A percentile compares a stretch with the other conserved stretches of the same genome.
phyloP scores from a whole-genome alignment of 2,888 invertebrate genomes.

The Coenonympha arcania region DNA sequence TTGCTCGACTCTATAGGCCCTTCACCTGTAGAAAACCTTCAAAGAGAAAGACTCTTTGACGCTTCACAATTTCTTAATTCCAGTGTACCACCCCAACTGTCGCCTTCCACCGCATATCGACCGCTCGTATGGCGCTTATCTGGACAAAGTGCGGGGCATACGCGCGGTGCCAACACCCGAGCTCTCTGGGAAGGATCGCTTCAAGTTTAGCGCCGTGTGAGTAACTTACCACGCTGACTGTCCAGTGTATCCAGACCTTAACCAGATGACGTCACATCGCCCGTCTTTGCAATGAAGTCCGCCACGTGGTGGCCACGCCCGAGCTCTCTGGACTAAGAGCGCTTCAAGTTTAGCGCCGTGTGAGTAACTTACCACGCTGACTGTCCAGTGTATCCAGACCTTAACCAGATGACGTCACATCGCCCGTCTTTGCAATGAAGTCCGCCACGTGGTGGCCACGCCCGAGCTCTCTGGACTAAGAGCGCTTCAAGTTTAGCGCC shows the following conservation, averaged over 20 bases:
- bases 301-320: constrained; percentile 32
- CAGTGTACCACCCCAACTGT: constrained; percentile 59
- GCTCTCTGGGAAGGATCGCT: constrained; percentile 41
- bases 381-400: no score
- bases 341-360: constrained; percentile 37
- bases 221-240: no score
- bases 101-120: constrained; percentile 54
- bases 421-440: no score
- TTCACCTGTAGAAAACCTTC: no score
- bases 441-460: constrained; percentile 21
- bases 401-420: no score
- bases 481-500: constrained; percentile 40
- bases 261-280: no score
- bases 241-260: no score
- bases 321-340: constrained; percentile 41
- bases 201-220: constrained; percentile 33
- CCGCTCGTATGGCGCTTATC: constrained; percentile 49
- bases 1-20: no score
- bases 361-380: constrained; percentile 12
- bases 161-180: constrained; percentile 34
- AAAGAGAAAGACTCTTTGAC: no score
- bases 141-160: constrained; percentile 30
- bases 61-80: background rate
- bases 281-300: no score
- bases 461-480: constrained; percentile 43